Evolutionary conservation across 2,888 invertebrate species (phyloP).

Genomic region (Meandrusa payeni): DNA sequence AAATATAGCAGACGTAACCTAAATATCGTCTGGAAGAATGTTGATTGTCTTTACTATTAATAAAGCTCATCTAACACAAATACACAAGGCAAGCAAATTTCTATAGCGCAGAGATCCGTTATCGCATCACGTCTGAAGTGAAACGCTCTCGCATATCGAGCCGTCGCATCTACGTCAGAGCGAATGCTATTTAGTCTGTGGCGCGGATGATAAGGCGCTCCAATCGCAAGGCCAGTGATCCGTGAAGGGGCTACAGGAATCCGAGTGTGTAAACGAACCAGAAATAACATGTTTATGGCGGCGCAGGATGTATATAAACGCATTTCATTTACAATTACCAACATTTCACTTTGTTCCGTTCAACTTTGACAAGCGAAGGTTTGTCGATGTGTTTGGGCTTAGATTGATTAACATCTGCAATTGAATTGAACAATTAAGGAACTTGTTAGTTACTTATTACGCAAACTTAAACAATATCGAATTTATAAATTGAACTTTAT

Average conservation of each 20-base stretch:
- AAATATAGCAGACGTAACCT: too few species aligned
- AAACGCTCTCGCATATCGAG: slow-evolving; percentile 8
- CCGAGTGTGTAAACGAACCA: slow-evolving; percentile 20
- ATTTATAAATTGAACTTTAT: too few species aligned
- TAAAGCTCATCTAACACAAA: too few species aligned
- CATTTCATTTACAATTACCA: slow-evolving; percentile 8
- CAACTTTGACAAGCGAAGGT: neutral
- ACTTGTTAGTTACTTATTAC: too few species aligned
- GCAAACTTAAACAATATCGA: too few species aligned
- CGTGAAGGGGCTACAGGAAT: slow-evolving; percentile 16
- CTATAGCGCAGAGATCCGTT: too few species aligned
- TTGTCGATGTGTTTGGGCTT: too few species aligned
- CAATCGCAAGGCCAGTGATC: slow-evolving; percentile 19
- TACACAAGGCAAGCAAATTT: too few species aligned
- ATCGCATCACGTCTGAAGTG: slow-evolving; percentile 3
- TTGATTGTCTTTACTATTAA: too few species aligned
- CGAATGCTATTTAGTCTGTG: slow-evolving; percentile 10
- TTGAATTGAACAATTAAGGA: too few species aligned
- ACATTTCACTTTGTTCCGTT: neutral
- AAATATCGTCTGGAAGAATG: too few species aligned
- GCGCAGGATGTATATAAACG: slow-evolving; percentile 12
- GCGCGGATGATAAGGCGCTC: slow-evolving; percentile 14
- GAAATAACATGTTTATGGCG: slow-evolving; percentile 21
- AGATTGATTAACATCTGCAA: too few species aligned
- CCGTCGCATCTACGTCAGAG: slow-evolving; percentile 10